Evolutionary conservation across 2,888 invertebrate species (phyloP), one percentile per base, ranked within the genome.

Genomic region (Xylota sylvarum): DNA sequence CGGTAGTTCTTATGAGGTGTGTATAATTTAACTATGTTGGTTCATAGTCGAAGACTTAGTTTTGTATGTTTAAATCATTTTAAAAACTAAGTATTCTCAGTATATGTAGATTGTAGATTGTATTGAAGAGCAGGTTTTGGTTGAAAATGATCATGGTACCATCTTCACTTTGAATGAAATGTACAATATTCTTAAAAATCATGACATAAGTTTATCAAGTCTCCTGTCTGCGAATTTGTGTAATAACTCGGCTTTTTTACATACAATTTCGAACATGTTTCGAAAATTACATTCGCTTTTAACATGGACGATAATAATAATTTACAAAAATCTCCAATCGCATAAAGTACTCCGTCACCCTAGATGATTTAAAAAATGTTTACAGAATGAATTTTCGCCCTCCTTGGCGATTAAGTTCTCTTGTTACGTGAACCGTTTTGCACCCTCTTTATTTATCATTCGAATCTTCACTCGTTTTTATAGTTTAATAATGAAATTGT

Each of bases 401-500:
- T 81, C 86, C 86, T 78, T 14, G 69, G 19, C 86, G 86, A 78
- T 86, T 86, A 86, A 82, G 69, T 78, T 78, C 77, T 82, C 72
- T 69, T 86, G 73, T 86, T 86, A 81, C 58, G 67, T 67, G 14
- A 62, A 65, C 67, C 52, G 62, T 67, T 77, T 67, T 52, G 56
- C 82, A 86, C 86, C 86, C 86, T 82, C 77, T 72, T 78, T 77
- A 86, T 86, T 86, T 82, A 86, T 78, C 86, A 81, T 72, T 77
- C 43, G 27, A 35, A 62, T 84, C 73, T 48, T 69, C 62, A 35
- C 50, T 60, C 48, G 56, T 67, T 78, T 69, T 81, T 73, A 78
- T 73, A 86, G 86, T 82, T 86, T 78, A 43, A 78, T 82, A 86
- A 86, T 86, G 82, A 86, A 86, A 86, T 86, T 86, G 86, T 86